Conservation (phyloP, 2,797 vertebrate genomes). For the Crypturellus tataupa region DNA sequence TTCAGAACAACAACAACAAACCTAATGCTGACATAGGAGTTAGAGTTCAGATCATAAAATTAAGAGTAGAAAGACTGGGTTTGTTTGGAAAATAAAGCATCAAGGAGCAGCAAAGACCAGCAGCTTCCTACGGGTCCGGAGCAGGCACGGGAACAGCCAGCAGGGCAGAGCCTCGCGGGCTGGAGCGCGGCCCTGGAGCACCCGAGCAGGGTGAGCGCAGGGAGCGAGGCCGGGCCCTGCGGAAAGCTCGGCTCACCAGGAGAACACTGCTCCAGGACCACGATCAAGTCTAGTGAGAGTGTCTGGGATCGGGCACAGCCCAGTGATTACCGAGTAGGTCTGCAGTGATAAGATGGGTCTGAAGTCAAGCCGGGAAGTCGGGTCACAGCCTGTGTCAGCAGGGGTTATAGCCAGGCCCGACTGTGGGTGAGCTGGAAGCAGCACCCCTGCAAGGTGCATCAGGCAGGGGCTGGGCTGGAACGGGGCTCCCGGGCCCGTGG, state of each 20-base stretch:
- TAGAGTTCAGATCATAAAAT: not conserved
- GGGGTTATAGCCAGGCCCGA: not conserved
- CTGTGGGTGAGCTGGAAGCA: not conserved
- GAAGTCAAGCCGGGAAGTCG: not conserved
- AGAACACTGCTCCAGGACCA: not conserved
- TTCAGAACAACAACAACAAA: not conserved
- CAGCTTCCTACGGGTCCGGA: not conserved
- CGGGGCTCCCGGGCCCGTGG: not conserved
- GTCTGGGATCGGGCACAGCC: not conserved
- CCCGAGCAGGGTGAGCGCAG: not conserved
- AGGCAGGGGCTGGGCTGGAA: not conserved
- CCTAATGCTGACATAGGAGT: not conserved
- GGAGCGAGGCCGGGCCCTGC: not conserved
- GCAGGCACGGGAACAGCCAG: not conserved
- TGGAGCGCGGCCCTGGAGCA: not conserved
- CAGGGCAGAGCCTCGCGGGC: not conserved
- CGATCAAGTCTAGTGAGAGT: not conserved
- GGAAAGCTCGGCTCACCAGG: not conserved
- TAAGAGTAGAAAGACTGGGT: not conserved
- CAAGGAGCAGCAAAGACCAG: not conserved
- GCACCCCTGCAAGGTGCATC: fast-evolving
- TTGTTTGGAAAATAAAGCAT: not conserved
- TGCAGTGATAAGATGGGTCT: not conserved
- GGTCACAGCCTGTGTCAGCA: not conserved
- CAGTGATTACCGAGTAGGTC: not conserved